phyloP scores from a whole-genome alignment of 2,113 vertebrate species.

The Rissa tridactyla region DNA sequence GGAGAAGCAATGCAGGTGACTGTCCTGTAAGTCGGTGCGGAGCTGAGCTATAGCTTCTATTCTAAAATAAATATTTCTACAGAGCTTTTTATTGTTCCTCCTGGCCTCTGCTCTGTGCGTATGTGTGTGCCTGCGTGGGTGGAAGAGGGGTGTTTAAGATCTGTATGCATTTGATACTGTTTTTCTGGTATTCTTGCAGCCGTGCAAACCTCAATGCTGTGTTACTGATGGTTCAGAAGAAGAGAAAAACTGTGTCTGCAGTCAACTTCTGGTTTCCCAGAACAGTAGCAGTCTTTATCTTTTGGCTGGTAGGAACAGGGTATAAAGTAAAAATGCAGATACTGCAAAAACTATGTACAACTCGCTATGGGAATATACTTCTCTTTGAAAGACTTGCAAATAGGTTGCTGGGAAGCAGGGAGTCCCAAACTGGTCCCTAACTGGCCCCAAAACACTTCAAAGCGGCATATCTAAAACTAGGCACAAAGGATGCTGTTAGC shows the following conservation, averaged over 20 bases:
- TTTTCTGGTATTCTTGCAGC: not conserved
- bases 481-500: not conserved
- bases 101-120: not conserved
- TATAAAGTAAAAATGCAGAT: not conserved
- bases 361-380: not conserved
- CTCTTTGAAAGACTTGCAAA: not conserved
- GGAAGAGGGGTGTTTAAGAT: not conserved
- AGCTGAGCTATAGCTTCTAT: not conserved
- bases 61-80: not conserved
- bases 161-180: not conserved
- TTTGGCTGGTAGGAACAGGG: not conserved
- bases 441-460: not conserved
- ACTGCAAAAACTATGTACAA: not conserved
- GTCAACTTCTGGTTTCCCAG: not conserved
- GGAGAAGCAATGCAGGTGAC: not conserved
- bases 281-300: not conserved
- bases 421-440: not conserved
- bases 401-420: not conserved
- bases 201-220: not conserved
- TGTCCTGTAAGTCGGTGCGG: not conserved
- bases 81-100: not conserved
- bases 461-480: not conserved
- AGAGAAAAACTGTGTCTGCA: not conserved
- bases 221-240: not conserved
- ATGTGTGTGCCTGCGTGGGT: not conserved